Percentiles rank a stretch among this genome's conserved stretches.
Evolutionary conservation across 2,888 invertebrate genomes (phyloP).

Genomic region (Morinoia aosen): DNA sequence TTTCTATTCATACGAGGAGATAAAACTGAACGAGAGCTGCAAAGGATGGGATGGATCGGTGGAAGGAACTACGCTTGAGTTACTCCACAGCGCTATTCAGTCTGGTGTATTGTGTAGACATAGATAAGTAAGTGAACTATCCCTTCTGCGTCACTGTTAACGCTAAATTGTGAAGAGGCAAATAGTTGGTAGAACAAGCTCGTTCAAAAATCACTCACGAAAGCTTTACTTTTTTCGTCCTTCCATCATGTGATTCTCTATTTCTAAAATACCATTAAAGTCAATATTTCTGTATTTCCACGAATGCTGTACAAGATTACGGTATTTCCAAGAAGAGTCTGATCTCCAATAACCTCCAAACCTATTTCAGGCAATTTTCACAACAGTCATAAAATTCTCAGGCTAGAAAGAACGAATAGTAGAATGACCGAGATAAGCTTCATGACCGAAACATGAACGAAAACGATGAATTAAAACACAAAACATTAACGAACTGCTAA

Average conservation of each 20-base stretch:
- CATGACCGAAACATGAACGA: too few relatives aligned
- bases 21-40: neutral
- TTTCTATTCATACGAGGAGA: neutral
- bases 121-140: neutral
- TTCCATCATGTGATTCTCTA: neutral
- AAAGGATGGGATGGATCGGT: neutral
- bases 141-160: neutral
- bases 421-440: too few relatives aligned
- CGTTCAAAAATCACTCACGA: neutral
- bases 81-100: neutral
- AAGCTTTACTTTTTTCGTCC: neutral
- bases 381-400: too few relatives aligned
- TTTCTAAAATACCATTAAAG: too few relatives aligned
- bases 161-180: neutral
- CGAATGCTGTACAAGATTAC: neutral
- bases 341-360: too few relatives aligned
- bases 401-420: too few relatives aligned
- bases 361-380: too few relatives aligned
- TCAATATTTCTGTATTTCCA: too few relatives aligned
- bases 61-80: neutral
- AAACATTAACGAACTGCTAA: too few relatives aligned
- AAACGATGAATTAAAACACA: too few relatives aligned
- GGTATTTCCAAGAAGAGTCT: neutral
- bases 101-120: neutral
- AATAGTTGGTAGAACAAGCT: neutral